A percentile compares a stretch with the other conserved stretches of the same genome.
phyloP scores from a whole-genome alignment of 2,888 invertebrate genomes.

The Apamea sordens region DNA sequence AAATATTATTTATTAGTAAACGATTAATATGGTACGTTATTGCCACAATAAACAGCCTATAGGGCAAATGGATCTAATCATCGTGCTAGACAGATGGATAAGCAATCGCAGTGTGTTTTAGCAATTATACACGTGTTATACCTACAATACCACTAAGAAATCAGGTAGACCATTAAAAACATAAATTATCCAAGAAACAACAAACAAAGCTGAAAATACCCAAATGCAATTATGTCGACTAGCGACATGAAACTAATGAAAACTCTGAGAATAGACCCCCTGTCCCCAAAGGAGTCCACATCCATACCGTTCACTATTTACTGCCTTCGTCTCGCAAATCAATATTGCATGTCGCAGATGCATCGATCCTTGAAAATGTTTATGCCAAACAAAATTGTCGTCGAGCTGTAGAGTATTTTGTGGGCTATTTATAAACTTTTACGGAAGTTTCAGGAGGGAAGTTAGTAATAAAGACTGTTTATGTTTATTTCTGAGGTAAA shows the following conservation, averaged over 20 bases:
- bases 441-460: neutral
- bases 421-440: slow-evolving; percentile 49
- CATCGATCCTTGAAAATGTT: slow-evolving; percentile 75
- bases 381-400: slow-evolving; percentile 72
- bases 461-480: neutral
- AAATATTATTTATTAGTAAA: neutral
- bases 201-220: neutral
- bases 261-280: slow-evolving; percentile 72
- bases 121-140: neutral
- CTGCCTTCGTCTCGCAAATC: slow-evolving; percentile 83
- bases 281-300: slow-evolving; percentile 81
- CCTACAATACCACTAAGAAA: neutral
- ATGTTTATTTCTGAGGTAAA: slow-evolving; percentile 9
- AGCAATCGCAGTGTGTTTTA: neutral
- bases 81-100: neutral
- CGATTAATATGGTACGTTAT: neutral
- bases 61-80: neutral
- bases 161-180: neutral
- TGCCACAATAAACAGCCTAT: neutral
- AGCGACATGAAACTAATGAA: slow-evolving; percentile 51
- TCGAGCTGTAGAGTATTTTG: slow-evolving; percentile 42
- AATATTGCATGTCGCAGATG: slow-evolving; percentile 84
- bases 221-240: slow-evolving; percentile 21
- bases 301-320: slow-evolving; percentile 85
- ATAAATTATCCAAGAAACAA: neutral